Conservation (phyloP, 2,888 invertebrate species). For the Himalopsyche japonica region DNA sequence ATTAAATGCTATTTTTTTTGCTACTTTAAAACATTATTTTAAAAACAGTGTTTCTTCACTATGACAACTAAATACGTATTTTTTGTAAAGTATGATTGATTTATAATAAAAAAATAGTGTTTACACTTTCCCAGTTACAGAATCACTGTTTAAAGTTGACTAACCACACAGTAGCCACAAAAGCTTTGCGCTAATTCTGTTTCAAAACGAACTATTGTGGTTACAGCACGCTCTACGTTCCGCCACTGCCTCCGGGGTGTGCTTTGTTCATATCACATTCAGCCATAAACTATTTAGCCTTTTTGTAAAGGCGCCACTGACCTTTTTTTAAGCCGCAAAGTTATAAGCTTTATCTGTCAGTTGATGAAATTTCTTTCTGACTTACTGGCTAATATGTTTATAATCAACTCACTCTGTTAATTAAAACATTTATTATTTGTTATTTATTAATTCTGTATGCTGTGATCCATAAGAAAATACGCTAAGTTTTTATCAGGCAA, state of each 20-base stretch:
- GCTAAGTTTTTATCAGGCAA: too few relatives aligned
- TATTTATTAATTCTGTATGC: too few relatives aligned
- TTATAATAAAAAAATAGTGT: too few relatives aligned
- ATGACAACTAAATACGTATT: too few relatives aligned
- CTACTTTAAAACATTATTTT: too few relatives aligned
- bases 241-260: background rate
- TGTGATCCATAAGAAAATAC: too few relatives aligned
- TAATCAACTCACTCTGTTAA: too few relatives aligned
- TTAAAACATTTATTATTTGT: too few relatives aligned
- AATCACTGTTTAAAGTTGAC: background rate
- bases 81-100: too few relatives aligned
- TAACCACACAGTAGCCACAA: slow-evolving; percentile 13
- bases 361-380: background rate
- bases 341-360: background rate
- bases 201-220: slow-evolving; percentile 26
- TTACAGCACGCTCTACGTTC: background rate
- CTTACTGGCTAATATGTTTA: too few relatives aligned
- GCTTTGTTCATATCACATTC: background rate
- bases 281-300: background rate
- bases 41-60: too few relatives aligned
- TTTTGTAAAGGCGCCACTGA: background rate
- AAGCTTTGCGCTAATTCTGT: slow-evolving; percentile 29
- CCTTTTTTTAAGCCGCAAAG: background rate
- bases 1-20: too few relatives aligned
- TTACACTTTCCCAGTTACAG: background rate